Conservation (phyloP, 1,140 invertebrate species). For the Aphidius ervi region DNA sequence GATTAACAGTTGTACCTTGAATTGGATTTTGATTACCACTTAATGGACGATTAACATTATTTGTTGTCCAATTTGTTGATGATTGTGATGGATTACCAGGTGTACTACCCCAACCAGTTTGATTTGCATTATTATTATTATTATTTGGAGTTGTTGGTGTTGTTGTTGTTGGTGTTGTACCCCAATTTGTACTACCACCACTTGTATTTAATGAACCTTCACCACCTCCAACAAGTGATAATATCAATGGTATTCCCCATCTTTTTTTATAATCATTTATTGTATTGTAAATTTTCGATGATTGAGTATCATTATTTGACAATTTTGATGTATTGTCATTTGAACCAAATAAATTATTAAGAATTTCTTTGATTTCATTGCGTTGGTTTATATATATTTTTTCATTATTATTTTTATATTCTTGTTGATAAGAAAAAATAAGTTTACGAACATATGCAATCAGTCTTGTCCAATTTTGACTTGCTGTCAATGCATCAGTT, state of each 20-base stretch:
- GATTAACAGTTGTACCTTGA: conserved; percentile 42
- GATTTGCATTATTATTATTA: conserved; percentile 58
- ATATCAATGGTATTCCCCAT: conserved; percentile 59
- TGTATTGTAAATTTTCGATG: conserved; percentile 22
- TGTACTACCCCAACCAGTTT: conserved; percentile 50
- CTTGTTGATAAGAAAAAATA: conserved; percentile 34
- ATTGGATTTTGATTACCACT: conserved; percentile 47
- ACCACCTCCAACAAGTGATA: conserved; percentile 70
- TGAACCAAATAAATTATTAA: conserved; percentile 32
- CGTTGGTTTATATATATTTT: conserved; percentile 30
- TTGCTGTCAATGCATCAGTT: conserved; percentile 13
- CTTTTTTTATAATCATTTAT: conserved; percentile 41
- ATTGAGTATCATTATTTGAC: conserved; percentile 6
- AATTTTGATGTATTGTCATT: not conserved
- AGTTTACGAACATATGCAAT: conserved; percentile 32
- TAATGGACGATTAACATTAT: conserved; percentile 44
- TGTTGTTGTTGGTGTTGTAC: conserved; percentile 62
- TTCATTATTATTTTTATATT: conserved; percentile 29
- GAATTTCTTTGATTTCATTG: conserved; percentile 38
- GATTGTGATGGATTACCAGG: conserved; percentile 55
- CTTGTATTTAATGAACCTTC: conserved; percentile 73
- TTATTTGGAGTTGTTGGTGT: conserved; percentile 25
- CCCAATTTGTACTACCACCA: conserved; percentile 63
- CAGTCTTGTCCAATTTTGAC: conserved; percentile 25
- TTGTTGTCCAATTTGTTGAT: conserved; percentile 42